Percentiles rank a stretch among this genome's conserved stretches.
phyloP scores from a whole-genome alignment of 1,140 invertebrate species.

The Zaprionus capensis region DNA sequence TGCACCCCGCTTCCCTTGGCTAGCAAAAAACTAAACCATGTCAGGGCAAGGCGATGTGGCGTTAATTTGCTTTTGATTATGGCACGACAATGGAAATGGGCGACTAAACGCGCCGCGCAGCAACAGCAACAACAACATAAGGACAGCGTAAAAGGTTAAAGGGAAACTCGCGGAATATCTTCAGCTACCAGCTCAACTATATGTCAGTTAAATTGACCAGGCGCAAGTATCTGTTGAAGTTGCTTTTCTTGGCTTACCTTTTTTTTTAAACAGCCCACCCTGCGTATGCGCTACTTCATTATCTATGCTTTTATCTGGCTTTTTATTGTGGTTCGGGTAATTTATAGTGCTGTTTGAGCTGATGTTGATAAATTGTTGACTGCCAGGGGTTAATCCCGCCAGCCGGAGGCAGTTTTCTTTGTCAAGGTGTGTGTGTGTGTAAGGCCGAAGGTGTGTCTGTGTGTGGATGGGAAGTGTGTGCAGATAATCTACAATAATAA shows the following conservation, averaged over 20 bases:
- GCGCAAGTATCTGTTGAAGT: background rate
- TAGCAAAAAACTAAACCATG: slow-evolving; percentile 40
- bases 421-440: slow-evolving; percentile 58
- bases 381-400: slow-evolving; percentile 58
- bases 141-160: background rate
- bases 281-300: slow-evolving; percentile 2
- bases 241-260: background rate
- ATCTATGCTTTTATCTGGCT: slow-evolving; percentile 23
- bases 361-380: slow-evolving; percentile 76
- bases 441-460: slow-evolving; percentile 48
- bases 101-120: slow-evolving; percentile 36
- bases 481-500: slow-evolving; percentile 80
- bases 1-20: background rate
- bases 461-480: slow-evolving; percentile 20
- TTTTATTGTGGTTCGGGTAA: slow-evolving; percentile 49
- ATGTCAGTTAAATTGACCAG: slow-evolving; percentile 1
- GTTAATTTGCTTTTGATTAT: slow-evolving; percentile 81
- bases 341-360: slow-evolving; percentile 69
- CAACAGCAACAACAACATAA: background rate
- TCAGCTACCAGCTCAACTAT: background rate
- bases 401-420: slow-evolving; percentile 65
- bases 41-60: slow-evolving; percentile 38
- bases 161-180: background rate
- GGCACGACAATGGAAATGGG: slow-evolving; percentile 61
- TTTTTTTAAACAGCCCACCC: slow-evolving; percentile 9